phyloP scores from a whole-genome alignment of 1,140 invertebrate genomes.

The Drosophila littoralis region DNA sequence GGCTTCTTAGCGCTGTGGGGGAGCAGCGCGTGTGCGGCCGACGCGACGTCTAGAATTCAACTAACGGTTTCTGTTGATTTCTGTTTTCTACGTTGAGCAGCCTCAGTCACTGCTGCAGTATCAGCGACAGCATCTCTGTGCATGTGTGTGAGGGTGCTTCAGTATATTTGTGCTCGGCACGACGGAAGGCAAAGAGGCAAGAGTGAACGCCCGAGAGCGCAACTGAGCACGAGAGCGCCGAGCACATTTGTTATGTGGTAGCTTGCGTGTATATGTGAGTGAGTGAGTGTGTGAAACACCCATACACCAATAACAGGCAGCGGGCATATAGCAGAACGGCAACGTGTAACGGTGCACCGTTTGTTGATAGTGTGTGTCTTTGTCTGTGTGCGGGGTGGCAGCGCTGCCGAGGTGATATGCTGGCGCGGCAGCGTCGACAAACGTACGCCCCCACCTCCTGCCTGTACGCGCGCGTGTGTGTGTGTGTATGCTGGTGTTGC shows the following conservation, averaged over 20 bases:
- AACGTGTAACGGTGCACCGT: slow-evolving; percentile 72
- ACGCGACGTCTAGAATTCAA: slow-evolving; percentile 82
- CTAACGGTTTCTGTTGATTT: slow-evolving; percentile 61
- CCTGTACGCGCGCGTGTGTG: not conserved
- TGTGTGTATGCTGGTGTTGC: slow-evolving; percentile 37
- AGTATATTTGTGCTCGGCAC: slow-evolving; percentile 14
- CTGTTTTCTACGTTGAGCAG: slow-evolving; percentile 40
- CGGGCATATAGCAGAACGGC: slow-evolving; percentile 58
- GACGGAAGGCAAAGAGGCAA: slow-evolving; percentile 21
- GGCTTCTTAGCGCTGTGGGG: slow-evolving; percentile 64
- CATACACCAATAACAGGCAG: slow-evolving; percentile 69
- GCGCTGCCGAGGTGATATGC: slow-evolving; percentile 58
- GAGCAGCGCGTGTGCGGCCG: slow-evolving; percentile 82
- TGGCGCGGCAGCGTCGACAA: slow-evolving; percentile 16
- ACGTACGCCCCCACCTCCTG: slow-evolving; percentile 15
- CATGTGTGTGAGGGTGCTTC: slow-evolving; percentile 39
- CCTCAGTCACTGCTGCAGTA: slow-evolving; percentile 27
- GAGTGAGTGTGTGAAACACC: slow-evolving; percentile 39
- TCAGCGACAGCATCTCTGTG: slow-evolving; percentile 22
- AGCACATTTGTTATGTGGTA: slow-evolving; percentile 44
- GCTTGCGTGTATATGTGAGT: slow-evolving; percentile 21
- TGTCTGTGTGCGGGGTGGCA: slow-evolving; percentile 42
- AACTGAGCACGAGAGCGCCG: slow-evolving; percentile 19
- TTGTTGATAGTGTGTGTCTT: slow-evolving; percentile 42
- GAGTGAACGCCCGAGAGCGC: slow-evolving; percentile 26